These are phyloP conservation scores for Zygogramma bicolorata DNA, from an alignment of 2,888 invertebrate species.

Conservation along the genomic window DNA sequence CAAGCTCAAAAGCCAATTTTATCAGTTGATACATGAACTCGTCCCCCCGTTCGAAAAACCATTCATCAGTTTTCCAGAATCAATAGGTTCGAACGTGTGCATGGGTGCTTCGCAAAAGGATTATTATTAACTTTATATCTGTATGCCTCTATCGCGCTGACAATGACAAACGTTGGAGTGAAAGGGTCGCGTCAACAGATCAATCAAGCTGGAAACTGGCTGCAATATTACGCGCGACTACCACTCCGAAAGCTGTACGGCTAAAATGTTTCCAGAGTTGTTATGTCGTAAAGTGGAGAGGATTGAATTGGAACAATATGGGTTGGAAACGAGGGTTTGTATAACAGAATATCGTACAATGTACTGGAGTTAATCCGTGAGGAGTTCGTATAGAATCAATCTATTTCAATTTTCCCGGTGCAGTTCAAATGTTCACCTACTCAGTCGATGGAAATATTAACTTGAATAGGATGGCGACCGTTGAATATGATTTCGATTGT, in stretches of 20 bases:
- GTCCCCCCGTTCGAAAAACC: background rate
- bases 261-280: background rate
- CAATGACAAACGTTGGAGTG: background rate
- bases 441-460: too few species aligned
- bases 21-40: too few species aligned
- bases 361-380: too few species aligned
- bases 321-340: too few species aligned
- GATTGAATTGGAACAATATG: background rate
- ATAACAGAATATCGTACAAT: too few species aligned
- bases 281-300: background rate
- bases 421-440: too few species aligned
- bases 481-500: too few species aligned
- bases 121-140: background rate
- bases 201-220: background rate
- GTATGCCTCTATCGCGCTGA: background rate
- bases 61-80: background rate
- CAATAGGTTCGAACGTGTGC: background rate
- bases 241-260: background rate
- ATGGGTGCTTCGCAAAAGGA: background rate
- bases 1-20: too few species aligned
- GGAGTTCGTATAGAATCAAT: too few species aligned
- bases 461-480: too few species aligned
- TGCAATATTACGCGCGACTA: background rate
- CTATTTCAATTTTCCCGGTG: too few species aligned
- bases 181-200: background rate